Evolutionary conservation across 1,140 invertebrate species (phyloP).

Genomic region (Danaus plexippus): DNA sequence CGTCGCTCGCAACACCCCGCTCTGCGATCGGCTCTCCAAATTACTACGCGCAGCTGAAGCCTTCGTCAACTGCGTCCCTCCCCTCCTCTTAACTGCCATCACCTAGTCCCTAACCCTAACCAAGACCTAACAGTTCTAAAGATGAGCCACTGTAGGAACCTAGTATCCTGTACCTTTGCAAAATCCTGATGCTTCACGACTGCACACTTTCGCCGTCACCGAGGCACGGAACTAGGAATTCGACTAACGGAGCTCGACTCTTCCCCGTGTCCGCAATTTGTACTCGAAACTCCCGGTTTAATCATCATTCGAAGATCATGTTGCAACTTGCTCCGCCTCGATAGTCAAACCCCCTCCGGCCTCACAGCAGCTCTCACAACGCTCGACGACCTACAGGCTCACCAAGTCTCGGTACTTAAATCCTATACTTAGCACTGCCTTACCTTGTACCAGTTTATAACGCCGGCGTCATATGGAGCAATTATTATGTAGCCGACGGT

Average conservation of each 20-base stretch:
- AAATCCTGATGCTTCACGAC: slow-evolving; percentile 52
- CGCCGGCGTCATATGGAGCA: slow-evolving; percentile 24
- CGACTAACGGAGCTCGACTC: slow-evolving; percentile 44
- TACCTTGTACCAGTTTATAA: slow-evolving; percentile 49
- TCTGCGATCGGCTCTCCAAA: slow-evolving; percentile 58
- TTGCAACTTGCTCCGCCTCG: slow-evolving; percentile 50
- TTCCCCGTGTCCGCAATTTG: slow-evolving; percentile 44
- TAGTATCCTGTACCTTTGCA: slow-evolving; percentile 45
- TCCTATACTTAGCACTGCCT: slow-evolving; percentile 68
- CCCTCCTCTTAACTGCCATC: slow-evolving; percentile 54
- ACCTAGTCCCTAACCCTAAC: slow-evolving; percentile 47
- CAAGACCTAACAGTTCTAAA: slow-evolving; percentile 32
- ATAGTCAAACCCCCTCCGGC: slow-evolving; percentile 55
- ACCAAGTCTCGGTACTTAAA: slow-evolving; percentile 66
- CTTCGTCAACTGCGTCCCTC: slow-evolving; percentile 54
- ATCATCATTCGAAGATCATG: slow-evolving; percentile 51
- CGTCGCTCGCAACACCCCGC: slow-evolving; percentile 57
- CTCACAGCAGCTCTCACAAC: slow-evolving; percentile 60
- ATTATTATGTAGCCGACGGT: slow-evolving; percentile 1
- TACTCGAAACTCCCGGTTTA: slow-evolving; percentile 51
- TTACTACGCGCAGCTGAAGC: slow-evolving; percentile 58
- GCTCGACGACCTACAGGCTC: slow-evolving; percentile 56
- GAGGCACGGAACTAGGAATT: slow-evolving; percentile 52
- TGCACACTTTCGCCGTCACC: slow-evolving; percentile 59
- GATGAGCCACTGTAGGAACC: slow-evolving; percentile 49